A percentile compares a stretch with the other conserved stretches of the same genome.
Evolutionary conservation across 1,140 invertebrate species (phyloP).

Genomic region (Scaptomyza montana): DNA sequence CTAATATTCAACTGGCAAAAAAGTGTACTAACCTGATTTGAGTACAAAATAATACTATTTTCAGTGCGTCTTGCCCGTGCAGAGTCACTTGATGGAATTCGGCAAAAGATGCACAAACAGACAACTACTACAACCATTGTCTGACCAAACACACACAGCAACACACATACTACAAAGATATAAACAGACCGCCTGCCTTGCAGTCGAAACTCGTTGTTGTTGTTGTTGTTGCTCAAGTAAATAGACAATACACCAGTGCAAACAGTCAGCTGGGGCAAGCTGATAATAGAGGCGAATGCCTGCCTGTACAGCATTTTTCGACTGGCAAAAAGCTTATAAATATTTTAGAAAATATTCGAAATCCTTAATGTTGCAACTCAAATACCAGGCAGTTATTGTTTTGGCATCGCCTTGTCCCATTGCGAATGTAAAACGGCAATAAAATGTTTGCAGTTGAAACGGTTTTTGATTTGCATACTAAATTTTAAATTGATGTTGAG

Average conservation of each 20-base stretch:
- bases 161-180: conserved; percentile 1
- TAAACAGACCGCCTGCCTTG: too few relatives aligned
- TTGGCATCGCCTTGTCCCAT: background rate
- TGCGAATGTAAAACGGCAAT: background rate
- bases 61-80: conserved; percentile 19
- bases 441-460: background rate
- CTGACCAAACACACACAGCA: conserved; percentile 9
- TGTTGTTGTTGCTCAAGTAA: conserved; percentile 51
- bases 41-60: conserved; percentile 58
- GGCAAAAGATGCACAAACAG: conserved; percentile 52
- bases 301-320: conserved; percentile 7
- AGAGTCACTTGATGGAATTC: conserved; percentile 61
- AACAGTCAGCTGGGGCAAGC: background rate
- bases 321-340: conserved; percentile 48
- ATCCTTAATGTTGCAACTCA: conserved; percentile 36
- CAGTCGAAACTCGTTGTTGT: conserved; percentile 17
- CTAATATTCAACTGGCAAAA: background rate
- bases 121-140: conserved; percentile 2
- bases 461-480: conserved; percentile 5
- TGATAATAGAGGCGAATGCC: background rate
- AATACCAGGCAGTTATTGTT: conserved; percentile 36
- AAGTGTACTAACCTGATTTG: conserved; percentile 58
- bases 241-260: conserved; percentile 44
- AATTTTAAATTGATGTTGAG: conserved; percentile 25
- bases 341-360: conserved; percentile 57